These are phyloP conservation scores for Danio rerio DNA, from an alignment of 2,113 vertebrate genomes.

Conservation along the genomic window GRCz12tu NC_133184.1:14670501-14671000, in stretches of 20 bases:
- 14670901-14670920: slow-evolving; percentile 5
- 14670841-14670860: slow-evolving; percentile 57
- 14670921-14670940: slow-evolving; percentile 23
- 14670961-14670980: slow-evolving; percentile 50
- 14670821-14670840: slow-evolving; percentile 55
- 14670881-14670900: slow-evolving; percentile 48
- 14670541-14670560: too few species aligned
- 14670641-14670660: slow-evolving; percentile 18
- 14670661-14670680: too few species aligned
- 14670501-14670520: too few species aligned
- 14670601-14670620: not conserved
- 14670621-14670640: slow-evolving; percentile 3
- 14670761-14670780: slow-evolving; percentile 43
- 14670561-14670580: too few species aligned
- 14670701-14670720: slow-evolving; percentile 29
- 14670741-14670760: slow-evolving; percentile 40
- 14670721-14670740: slow-evolving; percentile 44
- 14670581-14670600: too few species aligned
- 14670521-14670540: too few species aligned
- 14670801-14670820: slow-evolving; percentile 53
- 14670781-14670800: slow-evolving; percentile 42
- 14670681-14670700: not conserved
- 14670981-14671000: slow-evolving; percentile 40
- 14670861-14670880: slow-evolving; percentile 46
- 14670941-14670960: slow-evolving; percentile 34